Base-by-base conservation (phyloP, 2,113 vertebrate species). In the Agelaius phoeniceus region DNA sequence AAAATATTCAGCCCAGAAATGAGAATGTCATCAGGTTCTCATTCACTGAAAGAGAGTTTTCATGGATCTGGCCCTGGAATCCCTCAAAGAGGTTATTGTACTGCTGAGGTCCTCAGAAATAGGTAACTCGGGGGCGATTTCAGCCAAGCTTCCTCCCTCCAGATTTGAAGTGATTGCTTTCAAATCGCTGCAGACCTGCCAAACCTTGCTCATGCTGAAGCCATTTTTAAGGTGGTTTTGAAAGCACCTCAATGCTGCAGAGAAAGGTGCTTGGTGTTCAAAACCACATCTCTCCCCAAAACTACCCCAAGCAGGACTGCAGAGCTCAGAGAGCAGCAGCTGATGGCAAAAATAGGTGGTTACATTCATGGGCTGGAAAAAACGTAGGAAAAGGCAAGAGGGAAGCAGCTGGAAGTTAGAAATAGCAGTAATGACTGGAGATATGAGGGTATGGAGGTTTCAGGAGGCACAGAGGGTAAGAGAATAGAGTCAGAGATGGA, bases 51-150 rank as follows among this genome's bases (percentile, higher is more conserved):
- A 97, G 97, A 94, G 85, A 96, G 95, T 96, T 92, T 97, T 97
- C 96, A 98, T 90, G 89, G 95, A 93, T 77, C 90, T 52, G 30
- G 91, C 84, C 39, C 81, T 95, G 89, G 95, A 97, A 94, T 76
- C 76, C 71, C 89, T 98, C 97, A 97, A 91, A 97, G 97, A 97
- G 77, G 65, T 94, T 93, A 97, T 91, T 98, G 96, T 98, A 67
- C 96, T 84, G 39, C 77, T 87, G 80, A 94, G 89, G 88, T 97
- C 95, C 87, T 94, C 55, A 85, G 94, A 73, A 96, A 96, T 93
- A 96, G 97, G 97, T 97, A 98, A 98, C 92, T 95, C 23, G 2
- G 96, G 97, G 94, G 94, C 91, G 80, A 68, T 90, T 96, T 92
- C 82, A 90, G 96, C 92, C 90, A 96, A 96, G 90, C 84, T 95